phyloP scores from a whole-genome alignment of 2,888 invertebrate species.

The Zaprionus lineosus region DNA sequence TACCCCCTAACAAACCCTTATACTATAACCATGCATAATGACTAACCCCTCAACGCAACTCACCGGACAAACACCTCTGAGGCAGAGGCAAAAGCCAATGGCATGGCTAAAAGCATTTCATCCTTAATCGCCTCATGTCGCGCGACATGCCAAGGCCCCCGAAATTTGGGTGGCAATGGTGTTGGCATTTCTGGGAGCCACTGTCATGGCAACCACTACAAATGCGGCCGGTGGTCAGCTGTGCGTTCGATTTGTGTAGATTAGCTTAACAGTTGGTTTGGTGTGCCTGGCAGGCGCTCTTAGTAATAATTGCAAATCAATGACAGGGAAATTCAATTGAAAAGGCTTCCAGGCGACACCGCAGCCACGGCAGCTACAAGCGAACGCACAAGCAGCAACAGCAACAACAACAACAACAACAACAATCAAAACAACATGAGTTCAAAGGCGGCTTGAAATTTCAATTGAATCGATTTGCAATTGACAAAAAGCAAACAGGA shows the following conservation, averaged over 20 bases:
- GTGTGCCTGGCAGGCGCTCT: conserved; percentile 58
- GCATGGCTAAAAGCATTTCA: conserved; percentile 67
- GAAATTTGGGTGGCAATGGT: background rate
- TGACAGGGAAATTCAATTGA: conserved; percentile 64
- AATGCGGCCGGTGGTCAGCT: conserved; percentile 41
- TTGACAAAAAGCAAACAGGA: conserved; percentile 48
- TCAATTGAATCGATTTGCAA: conserved; percentile 54
- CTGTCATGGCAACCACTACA: conserved; percentile 29
- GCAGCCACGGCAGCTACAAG: conserved; percentile 21
- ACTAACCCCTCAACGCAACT: conserved; percentile 22
- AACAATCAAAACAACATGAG: background rate
- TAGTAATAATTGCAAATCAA: conserved; percentile 74
- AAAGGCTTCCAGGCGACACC: conserved; percentile 51
- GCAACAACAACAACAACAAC: conserved; percentile 12
- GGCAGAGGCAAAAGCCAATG: conserved; percentile 52
- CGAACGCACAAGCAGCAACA: conserved; percentile 19
- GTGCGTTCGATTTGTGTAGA: conserved; percentile 51
- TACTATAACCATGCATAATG: conserved; percentile 35
- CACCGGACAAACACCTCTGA: conserved; percentile 47
- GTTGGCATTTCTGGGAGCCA: background rate
- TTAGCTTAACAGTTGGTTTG: conserved; percentile 39
- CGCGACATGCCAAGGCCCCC: conserved; percentile 53
- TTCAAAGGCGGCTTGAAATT: conserved; percentile 40
- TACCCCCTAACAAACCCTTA: too few species aligned
- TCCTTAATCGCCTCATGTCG: conserved; percentile 76